Percentiles rank a stretch among this genome's conserved stretches.
Evolutionary conservation across 37 sponge, comb jelly and placozoan species (phyloP).

Genomic region (Corticium candelabrum): DNA sequence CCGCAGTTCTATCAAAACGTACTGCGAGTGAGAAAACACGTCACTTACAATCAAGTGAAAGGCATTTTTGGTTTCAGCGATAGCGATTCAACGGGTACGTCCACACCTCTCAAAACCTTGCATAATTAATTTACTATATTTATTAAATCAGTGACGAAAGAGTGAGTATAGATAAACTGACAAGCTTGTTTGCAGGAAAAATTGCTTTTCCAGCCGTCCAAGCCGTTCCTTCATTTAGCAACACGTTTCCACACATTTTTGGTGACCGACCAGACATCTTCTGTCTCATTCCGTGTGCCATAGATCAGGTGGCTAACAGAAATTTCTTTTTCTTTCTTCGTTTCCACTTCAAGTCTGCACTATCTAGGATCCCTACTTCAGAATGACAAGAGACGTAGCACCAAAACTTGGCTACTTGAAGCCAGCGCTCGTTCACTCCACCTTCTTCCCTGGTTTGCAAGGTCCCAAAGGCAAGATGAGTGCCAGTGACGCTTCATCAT

Average conservation of each 20-base stretch:
- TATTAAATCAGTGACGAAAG: background rate
- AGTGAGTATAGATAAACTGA: background rate
- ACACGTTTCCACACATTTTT: slow-evolving; percentile 91
- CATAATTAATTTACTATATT: too few relatives aligned
- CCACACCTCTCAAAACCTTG: too few relatives aligned
- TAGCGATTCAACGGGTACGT: slow-evolving; percentile 75
- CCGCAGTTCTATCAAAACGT: slow-evolving; percentile 69
- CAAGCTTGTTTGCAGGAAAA: slow-evolving; percentile 39
- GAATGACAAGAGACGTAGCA: slow-evolving; percentile 98
- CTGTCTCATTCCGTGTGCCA: slow-evolving; percentile 99
- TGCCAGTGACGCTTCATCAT: slow-evolving; percentile 84
- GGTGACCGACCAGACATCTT: slow-evolving; percentile 73
- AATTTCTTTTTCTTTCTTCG: background rate
- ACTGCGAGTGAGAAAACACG: slow-evolving; percentile 83
- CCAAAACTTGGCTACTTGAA: slow-evolving; percentile 88
- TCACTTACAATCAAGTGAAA: slow-evolving; percentile 90
- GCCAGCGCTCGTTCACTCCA: slow-evolving; percentile 93
- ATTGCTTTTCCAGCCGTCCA: slow-evolving; percentile 94
- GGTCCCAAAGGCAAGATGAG: slow-evolving; percentile 97
- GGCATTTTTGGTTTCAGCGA: slow-evolving; percentile 94
- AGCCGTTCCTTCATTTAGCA: slow-evolving; percentile 91
- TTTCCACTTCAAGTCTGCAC: too few relatives aligned
- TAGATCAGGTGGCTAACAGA: slow-evolving; percentile 84
- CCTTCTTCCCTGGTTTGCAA: slow-evolving; percentile 97
- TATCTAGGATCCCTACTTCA: slow-evolving; percentile 92